Base-by-base conservation (phyloP, 2,113 vertebrate genomes). In the Corydoras sp. region DNA sequence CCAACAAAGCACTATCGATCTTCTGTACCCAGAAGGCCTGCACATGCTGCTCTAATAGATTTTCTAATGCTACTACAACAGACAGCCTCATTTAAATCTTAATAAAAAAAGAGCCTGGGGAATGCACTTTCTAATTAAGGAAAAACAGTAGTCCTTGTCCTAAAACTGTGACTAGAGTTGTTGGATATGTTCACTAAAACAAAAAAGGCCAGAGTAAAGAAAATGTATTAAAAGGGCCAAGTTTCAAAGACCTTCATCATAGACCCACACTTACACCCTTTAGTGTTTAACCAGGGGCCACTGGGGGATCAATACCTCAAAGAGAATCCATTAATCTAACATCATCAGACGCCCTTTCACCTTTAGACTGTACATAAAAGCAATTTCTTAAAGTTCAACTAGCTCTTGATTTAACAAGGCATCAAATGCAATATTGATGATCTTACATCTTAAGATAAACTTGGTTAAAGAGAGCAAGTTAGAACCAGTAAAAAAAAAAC, bases 1-100 rank as follows among this genome's bases (percentile, higher is more conserved):
- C 70, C 67, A 75, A 77, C 72, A 75, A 79, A 79, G 72, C 65
- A 53, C 53, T 65, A 79, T 81, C 35, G 72, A 81, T 77, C 73
- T 56, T 70, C 12, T 6, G 11, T 51, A 62, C 76, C 69, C 67
- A 8, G 59, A 65, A 68, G 69, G 69, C 48, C 29, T 58, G 66
- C 24, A 61, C 65, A 49, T 11, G 14, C 51, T 43, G 49, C 69
- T 60, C 55, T 60, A 72, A 79, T 49, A 72, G 74, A 73, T 77
- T 74, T 68, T 71, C 66, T 60, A 58, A 71, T 58, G 58, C 66
- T 32, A 77, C 69, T 62, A 73, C 56, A 58, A 73, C 43, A 31
- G 30, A 65, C 53, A 1, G 43, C 61, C 51, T 62, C 15, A 60
- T 69, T 70, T 72, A 69, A 70, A 78, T 78, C 48, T 58, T 48